Percentiles rank a stretch among this genome's conserved stretches.
phyloP scores from a whole-genome alignment of 1,140 invertebrate species.

The Andricus grossulariae region DNA sequence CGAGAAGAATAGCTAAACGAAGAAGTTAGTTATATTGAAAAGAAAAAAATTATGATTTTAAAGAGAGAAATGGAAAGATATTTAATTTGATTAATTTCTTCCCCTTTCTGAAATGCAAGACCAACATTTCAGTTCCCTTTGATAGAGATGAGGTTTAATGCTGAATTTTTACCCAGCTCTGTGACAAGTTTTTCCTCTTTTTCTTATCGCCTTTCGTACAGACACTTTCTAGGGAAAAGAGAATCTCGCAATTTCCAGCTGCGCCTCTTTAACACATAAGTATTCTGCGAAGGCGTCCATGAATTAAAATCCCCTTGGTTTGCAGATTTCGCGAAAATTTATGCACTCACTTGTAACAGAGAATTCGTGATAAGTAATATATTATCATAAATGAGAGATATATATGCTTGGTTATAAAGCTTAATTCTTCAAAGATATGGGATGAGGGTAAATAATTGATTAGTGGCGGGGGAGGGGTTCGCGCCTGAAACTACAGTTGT shows the following conservation, averaged over 20 bases:
- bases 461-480: too few species aligned
- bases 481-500: too few species aligned
- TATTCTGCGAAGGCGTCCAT: constrained; percentile 7
- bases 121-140: too few species aligned
- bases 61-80: too few species aligned
- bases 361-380: background rate
- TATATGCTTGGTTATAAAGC: background rate
- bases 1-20: too few species aligned
- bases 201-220: background rate
- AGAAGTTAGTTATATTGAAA: too few species aligned
- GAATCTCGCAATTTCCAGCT: background rate
- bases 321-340: constrained; percentile 19
- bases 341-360: background rate
- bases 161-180: background rate
- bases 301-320: constrained; percentile 7
- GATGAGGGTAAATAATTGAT: too few species aligned
- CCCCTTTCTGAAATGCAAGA: too few species aligned
- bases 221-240: background rate
- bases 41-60: too few species aligned
- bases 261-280: constrained; percentile 8
- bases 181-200: background rate
- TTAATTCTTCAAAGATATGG: background rate
- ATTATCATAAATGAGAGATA: constrained; percentile 7
- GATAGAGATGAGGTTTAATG: background rate
- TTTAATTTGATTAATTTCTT: too few species aligned